A percentile compares a stretch with the other conserved stretches of the same genome.
These are phyloP conservation scores for Aphelocoma californica DNA, from an alignment of 2,797 vertebrate species.

Conservation along the genomic window DNA sequence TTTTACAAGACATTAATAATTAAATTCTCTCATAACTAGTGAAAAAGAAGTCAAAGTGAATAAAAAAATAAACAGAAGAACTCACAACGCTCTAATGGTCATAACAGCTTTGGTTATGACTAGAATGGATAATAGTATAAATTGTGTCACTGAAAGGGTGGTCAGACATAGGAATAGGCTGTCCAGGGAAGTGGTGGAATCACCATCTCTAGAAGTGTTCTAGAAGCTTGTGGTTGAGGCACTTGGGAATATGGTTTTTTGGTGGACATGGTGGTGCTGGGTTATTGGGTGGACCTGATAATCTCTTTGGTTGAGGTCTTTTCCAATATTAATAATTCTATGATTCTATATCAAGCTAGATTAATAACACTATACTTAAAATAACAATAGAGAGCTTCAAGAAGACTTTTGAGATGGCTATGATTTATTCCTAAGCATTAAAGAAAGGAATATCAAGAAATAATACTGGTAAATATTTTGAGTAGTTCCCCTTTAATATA, in stretches of 20 bases:
- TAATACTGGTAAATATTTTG: not conserved
- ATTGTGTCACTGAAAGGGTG: not conserved
- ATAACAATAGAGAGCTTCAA: not conserved
- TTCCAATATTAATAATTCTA: not conserved
- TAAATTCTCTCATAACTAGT: not conserved
- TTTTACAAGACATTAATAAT: not conserved
- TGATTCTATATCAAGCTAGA: not conserved
- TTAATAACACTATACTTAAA: not conserved
- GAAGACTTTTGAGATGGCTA: not conserved
- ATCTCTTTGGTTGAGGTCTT: not conserved
- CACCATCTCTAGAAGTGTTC: not conserved
- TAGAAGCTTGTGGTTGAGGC: not conserved
- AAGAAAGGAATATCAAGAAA: not conserved
- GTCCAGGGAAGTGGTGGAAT: not conserved
- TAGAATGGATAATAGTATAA: not conserved
- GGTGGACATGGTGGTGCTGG: fast-evolving
- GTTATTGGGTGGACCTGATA: not conserved
- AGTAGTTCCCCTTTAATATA: not conserved
- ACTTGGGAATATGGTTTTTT: not conserved
- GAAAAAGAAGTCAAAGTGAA: not conserved
- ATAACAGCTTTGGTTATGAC: not conserved
- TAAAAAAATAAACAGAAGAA: not conserved
- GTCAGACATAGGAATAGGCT: not conserved
- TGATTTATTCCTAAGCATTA: not conserved
- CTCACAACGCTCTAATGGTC: not conserved